Base-by-base conservation (phyloP, 2,113 vertebrate genomes). In the Zingel zingel region DNA sequence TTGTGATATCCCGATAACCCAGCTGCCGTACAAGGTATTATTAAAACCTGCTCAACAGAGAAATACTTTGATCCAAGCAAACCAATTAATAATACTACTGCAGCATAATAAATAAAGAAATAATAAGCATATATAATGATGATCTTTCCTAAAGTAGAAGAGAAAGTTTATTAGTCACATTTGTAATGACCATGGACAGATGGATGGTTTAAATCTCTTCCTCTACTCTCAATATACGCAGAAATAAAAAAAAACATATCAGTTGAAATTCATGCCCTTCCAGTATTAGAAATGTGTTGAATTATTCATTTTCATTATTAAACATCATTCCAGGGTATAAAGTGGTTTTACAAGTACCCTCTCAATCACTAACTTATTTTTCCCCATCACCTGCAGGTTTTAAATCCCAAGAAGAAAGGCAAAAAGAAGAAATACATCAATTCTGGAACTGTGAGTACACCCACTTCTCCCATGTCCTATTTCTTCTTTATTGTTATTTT, bases 341-440 rank as follows among this genome's bases (percentile, higher is more conserved):
- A 82, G 79, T 79, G 56, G 13, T 77, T 88, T 48, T 74, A 83
- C 39, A 68, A 82, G 84, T 18, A 27, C 43, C 56, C 45, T 74
- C 56, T 78, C 27, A n/a, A 66, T 79, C 69, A 48, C 10, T 77
- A 57, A 83, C 47, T 33, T 33, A 25, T 25, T 77, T 45, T 65
- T 51, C 54, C 14, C 69, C 33, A 61, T 84, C 64, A 25, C 56
- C 10, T 73, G 59, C 93, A 99, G 98, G 98, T 99, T 80, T 94
- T 99, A 89, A 98, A 99, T 94, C 98, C 98, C 43, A 97, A 98
- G 93, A 99, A 99, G 95, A 99, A 99, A 93, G 98, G 97, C 87
- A 99, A 97, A 94, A 99, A 99, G 95, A 99, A 99, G 95, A 99
- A 99, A 95, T 99, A 99, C 0, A 92, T 98, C 76, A 99, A 99